phyloP scores from a whole-genome alignment of 2,113 vertebrate genomes.

The Pluvianellus socialis region DNA sequence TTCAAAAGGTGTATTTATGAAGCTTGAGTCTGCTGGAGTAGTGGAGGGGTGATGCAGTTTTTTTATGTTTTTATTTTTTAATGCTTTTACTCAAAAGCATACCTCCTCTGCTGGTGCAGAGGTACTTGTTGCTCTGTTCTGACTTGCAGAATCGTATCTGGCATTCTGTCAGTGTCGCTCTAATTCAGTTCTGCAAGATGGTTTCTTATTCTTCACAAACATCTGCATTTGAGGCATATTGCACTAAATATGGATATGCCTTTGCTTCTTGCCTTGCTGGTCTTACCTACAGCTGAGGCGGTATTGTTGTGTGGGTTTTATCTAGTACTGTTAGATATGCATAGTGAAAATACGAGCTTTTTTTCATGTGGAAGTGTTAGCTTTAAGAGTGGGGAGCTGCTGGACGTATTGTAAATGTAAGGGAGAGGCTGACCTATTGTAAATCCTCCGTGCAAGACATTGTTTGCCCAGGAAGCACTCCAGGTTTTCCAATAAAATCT shows the following conservation, averaged over 20 bases:
- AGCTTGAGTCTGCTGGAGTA: not conserved
- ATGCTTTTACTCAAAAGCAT: not conserved
- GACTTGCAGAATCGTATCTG: not conserved
- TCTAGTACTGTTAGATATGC: not conserved
- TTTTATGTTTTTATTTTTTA: not conserved
- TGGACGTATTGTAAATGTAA: not conserved
- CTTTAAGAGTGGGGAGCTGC: not conserved
- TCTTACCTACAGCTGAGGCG: not conserved
- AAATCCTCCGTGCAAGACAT: not conserved
- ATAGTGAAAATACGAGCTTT: not conserved
- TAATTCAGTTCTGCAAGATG: not conserved
- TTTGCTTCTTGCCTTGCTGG: not conserved
- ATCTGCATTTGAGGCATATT: not conserved
- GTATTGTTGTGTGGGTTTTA: not conserved
- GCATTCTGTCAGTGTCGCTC: not conserved
- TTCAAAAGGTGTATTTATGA: not conserved
- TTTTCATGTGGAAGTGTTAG: not conserved
- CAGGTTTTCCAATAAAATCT: not conserved
- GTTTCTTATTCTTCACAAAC: not conserved
- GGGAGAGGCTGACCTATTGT: not conserved
- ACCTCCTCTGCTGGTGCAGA: not conserved
- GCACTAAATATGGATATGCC: not conserved
- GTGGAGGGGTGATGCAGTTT: not conserved
- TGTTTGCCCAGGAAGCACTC: not conserved
- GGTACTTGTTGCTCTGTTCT: not conserved